These are phyloP conservation scores for Scolopax mira DNA, from an alignment of 2,113 vertebrate genomes.

Conservation along the genomic window DNA sequence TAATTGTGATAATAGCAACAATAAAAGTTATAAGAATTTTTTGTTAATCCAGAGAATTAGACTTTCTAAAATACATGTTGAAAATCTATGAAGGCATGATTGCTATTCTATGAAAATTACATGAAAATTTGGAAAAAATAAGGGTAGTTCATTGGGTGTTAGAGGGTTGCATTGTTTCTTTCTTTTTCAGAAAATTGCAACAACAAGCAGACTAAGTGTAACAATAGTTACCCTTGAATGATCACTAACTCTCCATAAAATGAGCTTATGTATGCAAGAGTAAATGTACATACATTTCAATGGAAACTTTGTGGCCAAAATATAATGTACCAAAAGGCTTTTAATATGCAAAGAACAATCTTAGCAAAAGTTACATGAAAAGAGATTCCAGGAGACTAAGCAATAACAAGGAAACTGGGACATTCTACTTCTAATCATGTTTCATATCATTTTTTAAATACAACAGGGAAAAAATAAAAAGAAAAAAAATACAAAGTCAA, in stretches of 20 bases:
- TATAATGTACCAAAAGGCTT: background rate
- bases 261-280: background rate
- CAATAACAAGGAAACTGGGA: background rate
- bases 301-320: background rate
- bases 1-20: background rate
- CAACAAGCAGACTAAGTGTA: background rate
- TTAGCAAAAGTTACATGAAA: background rate
- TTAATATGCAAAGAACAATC: background rate
- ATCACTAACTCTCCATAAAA: background rate
- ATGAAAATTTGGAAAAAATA: background rate
- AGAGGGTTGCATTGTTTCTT: background rate
- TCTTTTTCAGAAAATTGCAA: background rate
- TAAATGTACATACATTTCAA: background rate
- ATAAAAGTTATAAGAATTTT: rapidly evolving
- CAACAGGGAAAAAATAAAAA: background rate
- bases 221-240: background rate
- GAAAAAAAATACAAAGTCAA: background rate
- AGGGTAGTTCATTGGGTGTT: rapidly evolving
- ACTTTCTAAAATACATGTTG: background rate
- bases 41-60: background rate
- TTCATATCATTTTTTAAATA: background rate
- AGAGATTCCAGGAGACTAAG: conserved; percentile 4
- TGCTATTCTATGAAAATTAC: background rate
- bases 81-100: background rate
- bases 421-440: background rate